Evolutionary conservation across 2,888 invertebrate genomes (phyloP), one percentile per base, ranked within the genome.

Genomic region (Trypoxylon attenuatum): DNA sequence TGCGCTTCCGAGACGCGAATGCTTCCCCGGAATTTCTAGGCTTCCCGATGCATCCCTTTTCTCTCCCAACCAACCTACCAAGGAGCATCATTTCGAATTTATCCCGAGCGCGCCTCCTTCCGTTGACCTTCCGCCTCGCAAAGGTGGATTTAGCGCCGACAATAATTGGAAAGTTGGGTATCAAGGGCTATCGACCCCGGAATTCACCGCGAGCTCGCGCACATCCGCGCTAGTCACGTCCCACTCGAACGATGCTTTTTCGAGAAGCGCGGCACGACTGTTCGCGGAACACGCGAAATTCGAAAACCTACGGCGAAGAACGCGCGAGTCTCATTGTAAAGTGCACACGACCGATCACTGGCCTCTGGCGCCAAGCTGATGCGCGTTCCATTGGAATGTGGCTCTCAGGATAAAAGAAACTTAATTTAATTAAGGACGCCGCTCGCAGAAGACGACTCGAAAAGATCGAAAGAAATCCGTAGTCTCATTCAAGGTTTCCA

Each of bases 401-500:
- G 13, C n/a, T 1, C 16, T 25, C 15, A 15, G 8, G 5, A 16
- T 13, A 25, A 23, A 46, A 25, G 45, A 46, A 46, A 13, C 25
- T 16, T 25, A 25, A 46, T 46, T 47, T 27, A 47, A 47, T 18
- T 27, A 29, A n/a, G 15, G 13, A 46, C 41, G 39, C 38, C 8
- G 23, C 25, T 10, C 23, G 13, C 8, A 43, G 21, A 21, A n/a
- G 21, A 21, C 19, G 19, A 19, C 10, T n/a, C 19, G 19, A 10
- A 15, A 10, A 50, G 41, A 43, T 16, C 49, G 58, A 56, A 59
- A 54, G 53, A 38, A 42, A 39, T 54, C 23, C 59, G 52, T 51
- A 73, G 51, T 33, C 57, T 52, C 60, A 50, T 66, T 72, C 73
- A 73, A 69, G 73, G 73, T 45, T 69, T 43, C 22, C 15, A 50